Evolutionary conservation across 2,113 vertebrate species (phyloP).

Genomic region (Paratilapia polleni): DNA sequence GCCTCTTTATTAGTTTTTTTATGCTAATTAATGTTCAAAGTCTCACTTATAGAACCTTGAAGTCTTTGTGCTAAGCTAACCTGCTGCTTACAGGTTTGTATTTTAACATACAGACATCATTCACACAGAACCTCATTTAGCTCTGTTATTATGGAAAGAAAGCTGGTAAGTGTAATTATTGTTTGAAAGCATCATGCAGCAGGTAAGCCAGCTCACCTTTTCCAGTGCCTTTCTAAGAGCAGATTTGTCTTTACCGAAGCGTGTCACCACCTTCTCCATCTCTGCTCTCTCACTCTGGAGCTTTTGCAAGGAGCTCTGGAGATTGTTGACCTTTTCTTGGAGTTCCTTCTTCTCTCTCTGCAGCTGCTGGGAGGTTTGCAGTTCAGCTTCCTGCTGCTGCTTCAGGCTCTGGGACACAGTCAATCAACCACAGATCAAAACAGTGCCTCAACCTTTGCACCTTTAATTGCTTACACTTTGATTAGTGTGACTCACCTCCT

Average conservation of each 20-base stretch:
- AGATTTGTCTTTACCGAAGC: slow-evolving; percentile 77
- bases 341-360: slow-evolving; percentile 64
- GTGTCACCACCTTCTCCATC: slow-evolving; percentile 61
- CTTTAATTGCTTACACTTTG: slow-evolving; percentile 1
- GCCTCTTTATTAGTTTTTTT: too few relatives aligned
- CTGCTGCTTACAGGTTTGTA: not conserved
- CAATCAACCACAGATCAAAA: slow-evolving; percentile 16
- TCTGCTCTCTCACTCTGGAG: slow-evolving; percentile 77
- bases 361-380: slow-evolving; percentile 57
- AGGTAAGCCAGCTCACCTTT: slow-evolving; percentile 71
- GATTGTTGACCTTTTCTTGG: slow-evolving; percentile 55
- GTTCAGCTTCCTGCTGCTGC: slow-evolving; percentile 55
- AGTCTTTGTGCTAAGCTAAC: not conserved
- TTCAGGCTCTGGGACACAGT: slow-evolving; percentile 68
- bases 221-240: slow-evolving; percentile 76
- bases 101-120: not conserved
- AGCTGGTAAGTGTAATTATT: not conserved
- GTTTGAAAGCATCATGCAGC: not conserved
- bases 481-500: slow-evolving; percentile 71
- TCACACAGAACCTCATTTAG: accelerated
- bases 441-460: not conserved
- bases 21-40: too few relatives aligned
- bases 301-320: slow-evolving; percentile 65
- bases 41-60: not conserved
- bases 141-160: not conserved